phyloP scores from a whole-genome alignment of 2,113 vertebrate species.

The Marmota flaviventris region DNA sequence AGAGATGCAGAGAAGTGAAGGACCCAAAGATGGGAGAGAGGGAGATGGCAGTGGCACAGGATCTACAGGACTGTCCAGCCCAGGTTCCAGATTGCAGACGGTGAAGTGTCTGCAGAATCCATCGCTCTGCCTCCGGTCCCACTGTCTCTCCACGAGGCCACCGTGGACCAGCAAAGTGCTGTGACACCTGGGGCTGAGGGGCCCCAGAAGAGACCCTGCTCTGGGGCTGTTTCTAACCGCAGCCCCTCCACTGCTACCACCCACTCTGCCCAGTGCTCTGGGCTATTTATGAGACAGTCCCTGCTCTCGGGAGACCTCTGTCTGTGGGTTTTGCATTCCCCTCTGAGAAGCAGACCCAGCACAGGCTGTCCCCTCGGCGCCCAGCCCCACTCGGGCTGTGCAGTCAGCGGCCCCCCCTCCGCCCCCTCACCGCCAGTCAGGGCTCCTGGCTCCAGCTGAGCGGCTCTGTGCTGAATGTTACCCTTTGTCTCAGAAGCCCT shows the following conservation, averaged over 20 bases:
- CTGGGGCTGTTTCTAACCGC: background rate
- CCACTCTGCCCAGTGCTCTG: background rate
- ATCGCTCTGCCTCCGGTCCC: background rate
- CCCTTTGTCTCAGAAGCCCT: conserved; percentile 79
- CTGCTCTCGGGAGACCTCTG: background rate
- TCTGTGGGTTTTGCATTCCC: background rate
- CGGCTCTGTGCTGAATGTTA: conserved; percentile 65
- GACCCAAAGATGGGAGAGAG: background rate
- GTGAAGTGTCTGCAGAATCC: background rate
- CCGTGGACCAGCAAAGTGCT: fast-evolving
- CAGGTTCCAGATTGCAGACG: no score
- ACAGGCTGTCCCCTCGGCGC: background rate
- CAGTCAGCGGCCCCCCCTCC: conserved; percentile 60
- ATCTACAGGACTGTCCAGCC: background rate
- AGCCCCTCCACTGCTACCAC: background rate
- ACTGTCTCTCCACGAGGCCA: fast-evolving
- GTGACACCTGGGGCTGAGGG: background rate
- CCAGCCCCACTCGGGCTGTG: background rate
- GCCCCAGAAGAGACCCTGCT: fast-evolving
- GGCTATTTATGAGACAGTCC: background rate
- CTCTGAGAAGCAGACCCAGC: background rate
- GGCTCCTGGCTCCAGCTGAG: conserved; percentile 54
- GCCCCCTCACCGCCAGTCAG: conserved; percentile 39
- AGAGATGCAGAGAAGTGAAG: background rate
- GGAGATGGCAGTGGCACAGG: fast-evolving